Conservation (phyloP, 1,140 invertebrate genomes). For the Adelges cooleyi region DNA sequence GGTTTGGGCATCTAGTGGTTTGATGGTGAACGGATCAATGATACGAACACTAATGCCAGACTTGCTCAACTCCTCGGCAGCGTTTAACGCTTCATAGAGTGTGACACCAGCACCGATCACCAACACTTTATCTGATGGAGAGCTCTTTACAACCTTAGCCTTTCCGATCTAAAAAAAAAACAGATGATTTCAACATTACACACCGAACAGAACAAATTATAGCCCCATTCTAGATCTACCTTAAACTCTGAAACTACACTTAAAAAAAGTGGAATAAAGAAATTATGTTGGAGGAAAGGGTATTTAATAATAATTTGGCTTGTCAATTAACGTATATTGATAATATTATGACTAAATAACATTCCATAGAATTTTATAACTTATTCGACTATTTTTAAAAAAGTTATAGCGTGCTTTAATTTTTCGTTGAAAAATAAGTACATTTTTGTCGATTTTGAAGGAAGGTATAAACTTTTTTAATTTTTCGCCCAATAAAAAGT, state of each 20-base stretch:
- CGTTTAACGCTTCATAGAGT: conserved; percentile 77
- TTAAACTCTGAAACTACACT: too few relatives aligned
- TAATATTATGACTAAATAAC: not conserved
- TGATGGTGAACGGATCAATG: conserved; percentile 90
- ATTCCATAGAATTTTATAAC: not conserved
- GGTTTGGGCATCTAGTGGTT: conserved; percentile 75
- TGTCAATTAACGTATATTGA: too few relatives aligned
- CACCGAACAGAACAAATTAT: not conserved
- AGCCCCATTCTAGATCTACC: too few relatives aligned
- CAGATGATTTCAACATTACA: not conserved
- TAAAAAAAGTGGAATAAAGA: too few relatives aligned
- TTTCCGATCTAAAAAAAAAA: conserved; percentile 50
- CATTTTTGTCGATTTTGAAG: too few relatives aligned
- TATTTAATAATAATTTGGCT: too few relatives aligned
- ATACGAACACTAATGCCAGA: conserved; percentile 62
- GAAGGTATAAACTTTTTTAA: too few relatives aligned
- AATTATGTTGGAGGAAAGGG: too few relatives aligned
- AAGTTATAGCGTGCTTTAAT: too few relatives aligned
- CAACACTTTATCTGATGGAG: conserved; percentile 62
- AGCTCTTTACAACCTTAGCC: conserved; percentile 65
- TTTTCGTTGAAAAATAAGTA: too few relatives aligned
- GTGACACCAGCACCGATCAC: conserved; percentile 89
- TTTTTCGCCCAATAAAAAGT: too few relatives aligned
- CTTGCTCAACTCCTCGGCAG: conserved; percentile 63
- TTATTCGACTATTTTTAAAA: too few relatives aligned